A percentile compares a stretch with the other conserved stretches of the same genome.
phyloP scores from a whole-genome alignment of 2,888 invertebrate species.

The Torymus tubicola region DNA sequence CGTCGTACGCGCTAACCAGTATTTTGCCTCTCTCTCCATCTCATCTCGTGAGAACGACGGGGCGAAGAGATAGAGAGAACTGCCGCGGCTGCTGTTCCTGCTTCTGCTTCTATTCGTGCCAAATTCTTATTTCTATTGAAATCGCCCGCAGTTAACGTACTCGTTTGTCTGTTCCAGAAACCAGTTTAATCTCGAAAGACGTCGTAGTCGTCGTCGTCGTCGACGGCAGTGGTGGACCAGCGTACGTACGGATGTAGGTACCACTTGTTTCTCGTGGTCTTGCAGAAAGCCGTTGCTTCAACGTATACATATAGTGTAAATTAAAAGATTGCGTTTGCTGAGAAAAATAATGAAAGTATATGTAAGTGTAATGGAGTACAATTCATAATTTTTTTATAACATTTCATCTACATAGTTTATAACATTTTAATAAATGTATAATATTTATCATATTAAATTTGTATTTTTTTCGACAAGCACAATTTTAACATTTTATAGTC shows the following conservation, averaged over 20 bases:
- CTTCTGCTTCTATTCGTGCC: background rate
- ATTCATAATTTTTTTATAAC: no score
- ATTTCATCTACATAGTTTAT: no score
- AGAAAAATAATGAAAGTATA: no score
- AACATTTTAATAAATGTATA: no score
- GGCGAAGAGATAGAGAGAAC: background rate
- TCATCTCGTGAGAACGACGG: slow-evolving; percentile 37
- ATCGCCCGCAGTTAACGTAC: slow-evolving; percentile 17
- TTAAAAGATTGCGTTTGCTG: no score
- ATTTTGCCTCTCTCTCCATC: slow-evolving; percentile 19
- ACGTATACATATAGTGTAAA: no score
- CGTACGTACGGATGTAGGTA: background rate
- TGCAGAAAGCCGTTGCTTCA: no score
- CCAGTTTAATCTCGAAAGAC: slow-evolving; percentile 24
- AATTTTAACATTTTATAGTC: no score
- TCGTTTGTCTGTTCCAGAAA: slow-evolving; percentile 37
- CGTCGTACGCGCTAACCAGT: slow-evolving; percentile 30
- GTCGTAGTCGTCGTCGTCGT: background rate
- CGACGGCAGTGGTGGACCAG: background rate
- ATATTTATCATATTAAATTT: no score
- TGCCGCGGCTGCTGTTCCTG: slow-evolving; percentile 8
- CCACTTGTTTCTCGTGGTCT: no score
- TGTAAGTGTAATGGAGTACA: no score
- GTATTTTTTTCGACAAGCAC: no score
- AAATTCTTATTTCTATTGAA: slow-evolving; percentile 40